Conservation (phyloP, 1,140 invertebrate species). For the Drosophila lacertosa region DNA sequence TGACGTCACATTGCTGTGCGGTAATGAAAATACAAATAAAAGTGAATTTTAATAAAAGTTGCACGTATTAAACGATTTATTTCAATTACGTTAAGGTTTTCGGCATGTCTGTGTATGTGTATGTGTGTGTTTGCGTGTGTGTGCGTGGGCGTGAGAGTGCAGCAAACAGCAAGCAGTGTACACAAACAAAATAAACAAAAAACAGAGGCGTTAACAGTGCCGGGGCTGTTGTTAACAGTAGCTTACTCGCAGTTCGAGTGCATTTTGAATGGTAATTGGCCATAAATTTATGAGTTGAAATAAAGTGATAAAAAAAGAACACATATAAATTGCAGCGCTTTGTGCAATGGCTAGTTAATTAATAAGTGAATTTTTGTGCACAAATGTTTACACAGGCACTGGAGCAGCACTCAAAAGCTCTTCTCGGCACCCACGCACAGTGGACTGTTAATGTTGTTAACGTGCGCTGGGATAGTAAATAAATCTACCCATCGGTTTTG, state of each 20-base stretch:
- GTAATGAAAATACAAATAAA: slow-evolving; percentile 14
- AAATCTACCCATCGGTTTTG: slow-evolving; percentile 40
- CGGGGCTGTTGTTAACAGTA: slow-evolving; percentile 7
- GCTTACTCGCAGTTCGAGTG: background rate
- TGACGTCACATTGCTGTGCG: slow-evolving; percentile 14
- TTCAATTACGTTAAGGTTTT: slow-evolving; percentile 6
- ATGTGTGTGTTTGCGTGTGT: background rate
- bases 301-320: background rate
- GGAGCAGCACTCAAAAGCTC: slow-evolving; percentile 12
- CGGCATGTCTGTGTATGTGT: background rate
- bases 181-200: background rate
- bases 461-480: slow-evolving; percentile 37
- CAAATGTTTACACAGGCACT: slow-evolving; percentile 22
- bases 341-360: slow-evolving; percentile 31
- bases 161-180: background rate
- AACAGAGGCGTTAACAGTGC: slow-evolving; percentile 25
- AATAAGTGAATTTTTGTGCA: slow-evolving; percentile 34
- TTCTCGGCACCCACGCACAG: background rate
- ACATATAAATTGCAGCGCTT: background rate
- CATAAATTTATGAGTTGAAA: background rate
- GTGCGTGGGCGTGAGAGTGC: background rate
- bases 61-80: slow-evolving; percentile 7
- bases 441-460: slow-evolving; percentile 2
- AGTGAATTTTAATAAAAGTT: slow-evolving; percentile 10
- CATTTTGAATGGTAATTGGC: background rate